Percentiles rank a stretch among this genome's conserved stretches.
These are phyloP conservation scores for Xanthia togata DNA, from an alignment of 2,888 invertebrate genomes.

Conservation along the genomic window DNA sequence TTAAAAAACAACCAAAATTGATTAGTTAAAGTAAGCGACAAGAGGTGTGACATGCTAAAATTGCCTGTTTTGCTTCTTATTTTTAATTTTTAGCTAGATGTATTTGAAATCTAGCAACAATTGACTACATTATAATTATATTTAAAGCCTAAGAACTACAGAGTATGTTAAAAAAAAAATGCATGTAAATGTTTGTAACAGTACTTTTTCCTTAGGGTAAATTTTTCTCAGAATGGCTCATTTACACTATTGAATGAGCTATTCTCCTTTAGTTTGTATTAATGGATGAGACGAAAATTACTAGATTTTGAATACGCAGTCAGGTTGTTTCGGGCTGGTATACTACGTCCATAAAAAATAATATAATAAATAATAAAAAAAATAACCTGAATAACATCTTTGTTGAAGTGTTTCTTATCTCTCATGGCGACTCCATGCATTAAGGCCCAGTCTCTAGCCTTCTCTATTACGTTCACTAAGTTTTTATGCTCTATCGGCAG, in stretches of 20 bases:
- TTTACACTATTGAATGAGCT: not conserved
- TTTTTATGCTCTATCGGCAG: conserved; percentile 92
- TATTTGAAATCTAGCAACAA: too few relatives aligned
- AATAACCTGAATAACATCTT: conserved; percentile 91
- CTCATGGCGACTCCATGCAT: conserved; percentile 96
- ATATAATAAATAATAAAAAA: not conserved
- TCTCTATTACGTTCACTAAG: conserved; percentile 92
- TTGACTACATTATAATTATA: too few relatives aligned
- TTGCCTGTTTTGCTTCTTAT: too few relatives aligned
- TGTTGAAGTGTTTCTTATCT: conserved; percentile 92
- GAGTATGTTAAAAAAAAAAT: too few relatives aligned
- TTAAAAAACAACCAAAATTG: too few relatives aligned
- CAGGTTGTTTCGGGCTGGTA: not conserved
- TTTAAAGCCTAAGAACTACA: too few relatives aligned
- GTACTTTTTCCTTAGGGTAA: too few relatives aligned
- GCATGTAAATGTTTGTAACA: too few relatives aligned
- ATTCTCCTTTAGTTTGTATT: not conserved
- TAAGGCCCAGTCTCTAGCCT: conserved; percentile 95
- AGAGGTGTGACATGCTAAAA: too few relatives aligned
- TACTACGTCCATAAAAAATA: not conserved
- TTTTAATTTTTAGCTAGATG: too few relatives aligned
- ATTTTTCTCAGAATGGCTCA: too few relatives aligned
- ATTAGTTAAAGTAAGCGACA: too few relatives aligned
- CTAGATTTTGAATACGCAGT: not conserved
- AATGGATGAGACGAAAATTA: not conserved